Base-by-base conservation (phyloP, 2,888 invertebrate genomes). In the Drymonia ruficornis region DNA sequence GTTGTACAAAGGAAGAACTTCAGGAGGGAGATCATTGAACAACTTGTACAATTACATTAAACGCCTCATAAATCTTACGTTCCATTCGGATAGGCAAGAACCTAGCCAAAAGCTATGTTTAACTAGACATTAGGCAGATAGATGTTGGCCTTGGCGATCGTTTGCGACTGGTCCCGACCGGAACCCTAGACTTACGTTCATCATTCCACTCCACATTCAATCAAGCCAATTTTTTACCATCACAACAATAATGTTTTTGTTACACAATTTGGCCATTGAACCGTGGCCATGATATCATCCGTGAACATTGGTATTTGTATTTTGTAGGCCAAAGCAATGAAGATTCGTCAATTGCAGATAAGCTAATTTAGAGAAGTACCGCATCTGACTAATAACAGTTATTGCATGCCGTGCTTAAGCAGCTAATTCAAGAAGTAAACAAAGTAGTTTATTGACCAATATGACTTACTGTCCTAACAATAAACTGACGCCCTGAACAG, bases 251-350 rank as follows among this genome's bases (percentile, higher is more conserved):
- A 55, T 58, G 65, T 68, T 74, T 71, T 68, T 65, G 59, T 47
- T 52, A 56, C 50, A 43, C 47, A 67, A 67, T 58, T 67, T 74
- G 69, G 68, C 54, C 77, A 70, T 58, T 75, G 76, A 76, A 76
- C 74, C 64, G 65, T 60, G 42, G 16, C 49, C 16, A 31, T 67
- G 68, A 75, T 61, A 64, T 72, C 59, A 69, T 70, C 52, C 44
- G 56, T 58, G 58, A 63, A 53, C 48, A 50, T 63, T 59, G 44
- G 54, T 51, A 38, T 57, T 56, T 57, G 47, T 43, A 44, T 55
- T 42, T 34, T 28, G 15, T 48, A 57, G 56, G 50, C 44, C 29
- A 49, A 36, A 48, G 16, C n/a, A 50, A 48, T 28, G 42, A 36
- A 18, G 48, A 52, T 44, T 36, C 19, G 11, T 38, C 28, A 23